A percentile compares a stretch with the other conserved stretches of the same genome.
Conservation (phyloP, 2,888 invertebrate species). For the Cheiracanthium punctorium region DNA sequence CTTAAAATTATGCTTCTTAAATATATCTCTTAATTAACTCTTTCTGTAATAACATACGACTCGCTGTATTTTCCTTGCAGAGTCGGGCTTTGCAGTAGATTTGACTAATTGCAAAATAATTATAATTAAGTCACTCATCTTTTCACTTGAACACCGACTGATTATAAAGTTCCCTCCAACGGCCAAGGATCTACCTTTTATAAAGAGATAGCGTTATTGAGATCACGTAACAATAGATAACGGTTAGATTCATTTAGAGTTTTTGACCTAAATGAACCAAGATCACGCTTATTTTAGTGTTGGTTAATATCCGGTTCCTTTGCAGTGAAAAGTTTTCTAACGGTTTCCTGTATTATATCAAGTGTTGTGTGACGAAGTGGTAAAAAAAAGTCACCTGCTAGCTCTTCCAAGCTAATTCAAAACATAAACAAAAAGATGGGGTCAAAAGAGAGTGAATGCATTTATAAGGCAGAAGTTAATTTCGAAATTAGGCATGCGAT, state of each 20-base stretch:
- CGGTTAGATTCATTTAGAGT: constrained; percentile 61
- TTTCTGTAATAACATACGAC: no score
- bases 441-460: background rate
- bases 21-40: no score
- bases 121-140: background rate
- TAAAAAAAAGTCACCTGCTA: constrained; percentile 58
- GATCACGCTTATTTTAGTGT: constrained; percentile 62
- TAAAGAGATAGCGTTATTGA: constrained; percentile 45
- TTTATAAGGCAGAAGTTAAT: no score
- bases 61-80: no score
- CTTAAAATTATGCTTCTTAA: no score
- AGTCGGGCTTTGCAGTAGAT: no score
- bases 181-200: constrained; percentile 54
- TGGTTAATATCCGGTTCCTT: constrained; percentile 67
- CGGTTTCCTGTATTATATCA: constrained; percentile 66
- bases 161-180: constrained; percentile 30
- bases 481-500: no score
- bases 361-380: constrained; percentile 63
- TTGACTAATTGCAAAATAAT: constrained; percentile 24
- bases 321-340: constrained; percentile 30
- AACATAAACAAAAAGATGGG: background rate
- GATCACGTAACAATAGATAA: constrained; percentile 68
- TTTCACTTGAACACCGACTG: background rate
- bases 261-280: constrained; percentile 64
- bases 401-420: background rate